Evolutionary conservation across 2,888 invertebrate species (phyloP).

Genomic region (Lepidocyrtinus sp.): DNA sequence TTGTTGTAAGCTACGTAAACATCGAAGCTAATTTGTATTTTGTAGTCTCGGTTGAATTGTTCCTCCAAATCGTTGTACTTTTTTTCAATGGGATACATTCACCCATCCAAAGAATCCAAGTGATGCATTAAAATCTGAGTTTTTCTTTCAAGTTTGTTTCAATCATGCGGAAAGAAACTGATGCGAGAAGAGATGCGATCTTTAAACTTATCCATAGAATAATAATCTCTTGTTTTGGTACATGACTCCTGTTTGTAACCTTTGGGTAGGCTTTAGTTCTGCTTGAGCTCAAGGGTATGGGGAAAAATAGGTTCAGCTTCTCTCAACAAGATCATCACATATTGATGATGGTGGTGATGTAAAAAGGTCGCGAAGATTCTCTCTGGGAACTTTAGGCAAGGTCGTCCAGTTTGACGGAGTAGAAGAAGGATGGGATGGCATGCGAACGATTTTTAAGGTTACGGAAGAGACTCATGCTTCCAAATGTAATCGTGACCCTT

Average conservation of each 20-base stretch:
- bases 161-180: conserved; percentile 4
- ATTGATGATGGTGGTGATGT: no score
- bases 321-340: background rate
- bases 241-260: background rate
- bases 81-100: no score
- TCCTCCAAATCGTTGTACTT: no score
- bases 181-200: background rate
- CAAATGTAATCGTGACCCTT: background rate
- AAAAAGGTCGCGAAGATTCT: conserved; percentile 7
- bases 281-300: conserved; percentile 13
- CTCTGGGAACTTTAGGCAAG: background rate
- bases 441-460: background rate
- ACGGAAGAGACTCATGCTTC: background rate
- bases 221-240: background rate
- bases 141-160: conserved; percentile 9
- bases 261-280: no score
- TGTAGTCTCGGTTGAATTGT: no score
- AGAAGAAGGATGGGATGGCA: no score
- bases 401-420: background rate
- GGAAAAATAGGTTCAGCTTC: conserved; percentile 3
- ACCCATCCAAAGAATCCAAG: no score
- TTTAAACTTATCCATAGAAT: background rate
- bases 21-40: no score
- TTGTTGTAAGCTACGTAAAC: no score
- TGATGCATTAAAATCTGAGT: conserved; percentile 13